These are phyloP conservation scores for Ambastaia sidthimunki DNA, from an alignment of 2,797 vertebrate genomes.

Conservation along the genomic window DNA sequence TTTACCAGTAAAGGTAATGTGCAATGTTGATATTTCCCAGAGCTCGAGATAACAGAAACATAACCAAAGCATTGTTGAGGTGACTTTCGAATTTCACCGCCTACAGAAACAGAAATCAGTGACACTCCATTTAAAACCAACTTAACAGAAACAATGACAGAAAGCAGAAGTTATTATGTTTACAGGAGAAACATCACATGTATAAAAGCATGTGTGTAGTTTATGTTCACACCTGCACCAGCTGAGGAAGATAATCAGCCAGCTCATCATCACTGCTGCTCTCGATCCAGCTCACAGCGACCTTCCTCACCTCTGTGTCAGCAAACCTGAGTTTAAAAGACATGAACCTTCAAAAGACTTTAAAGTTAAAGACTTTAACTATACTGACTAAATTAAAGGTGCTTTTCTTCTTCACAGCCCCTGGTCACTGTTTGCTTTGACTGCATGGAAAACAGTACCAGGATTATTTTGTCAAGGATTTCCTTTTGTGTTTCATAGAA, in stretches of 20 bases:
- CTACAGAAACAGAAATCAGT: constrained; percentile 67
- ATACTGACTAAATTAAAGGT: no score
- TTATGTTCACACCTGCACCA: constrained; percentile 86
- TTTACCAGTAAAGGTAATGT: constrained; percentile 95
- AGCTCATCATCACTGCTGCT: constrained; percentile 92
- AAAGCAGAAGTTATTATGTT: background rate
- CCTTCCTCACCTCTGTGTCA: constrained; percentile 88
- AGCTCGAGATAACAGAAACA: constrained; percentile 90
- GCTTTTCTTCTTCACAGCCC: no score
- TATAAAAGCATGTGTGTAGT: background rate
- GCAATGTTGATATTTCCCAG: constrained; percentile 90
- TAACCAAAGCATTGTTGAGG: constrained; percentile 88
- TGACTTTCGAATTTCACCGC: constrained; percentile 95
- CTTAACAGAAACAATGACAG: no score
- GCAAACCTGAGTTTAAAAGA: constrained; percentile 83
- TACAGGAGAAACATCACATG: background rate
- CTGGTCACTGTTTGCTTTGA: no score
- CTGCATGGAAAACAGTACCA: no score
- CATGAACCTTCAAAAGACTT: background rate
- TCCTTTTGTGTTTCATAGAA: no score
- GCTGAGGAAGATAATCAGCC: constrained; percentile 92
- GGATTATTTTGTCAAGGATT: no score
- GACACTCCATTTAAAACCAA: background rate
- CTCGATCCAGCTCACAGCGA: constrained; percentile 91
- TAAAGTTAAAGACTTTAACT: no score